Conservation (phyloP, 2,797 vertebrate species). For the Parotocinclus haroldoi region DNA sequence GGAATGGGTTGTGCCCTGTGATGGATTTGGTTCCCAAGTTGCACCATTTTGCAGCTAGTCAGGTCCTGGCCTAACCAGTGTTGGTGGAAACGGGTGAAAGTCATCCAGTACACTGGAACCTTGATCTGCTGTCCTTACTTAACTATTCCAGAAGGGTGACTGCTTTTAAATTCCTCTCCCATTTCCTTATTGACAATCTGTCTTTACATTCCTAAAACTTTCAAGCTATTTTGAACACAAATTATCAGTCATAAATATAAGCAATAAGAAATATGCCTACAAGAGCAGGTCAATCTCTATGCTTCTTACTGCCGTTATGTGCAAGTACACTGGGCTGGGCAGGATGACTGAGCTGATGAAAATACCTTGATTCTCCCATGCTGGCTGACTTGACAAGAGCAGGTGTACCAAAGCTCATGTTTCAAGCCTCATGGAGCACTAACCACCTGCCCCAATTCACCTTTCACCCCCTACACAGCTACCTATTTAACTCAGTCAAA, state of each 20-base stretch:
- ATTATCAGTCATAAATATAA: constrained; percentile 4
- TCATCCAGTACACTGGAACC: too few species aligned
- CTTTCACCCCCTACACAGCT: constrained; percentile 22
- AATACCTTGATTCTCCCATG: constrained; percentile 66
- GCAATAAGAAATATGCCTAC: constrained; percentile 22
- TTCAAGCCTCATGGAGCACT: constrained; percentile 56
- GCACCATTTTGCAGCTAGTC: too few species aligned
- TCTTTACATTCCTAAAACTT: not conserved
- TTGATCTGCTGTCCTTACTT: too few species aligned
- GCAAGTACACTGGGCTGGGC: constrained; percentile 46
- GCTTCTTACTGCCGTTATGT: constrained; percentile 61
- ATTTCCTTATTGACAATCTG: not conserved
- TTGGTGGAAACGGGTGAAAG: too few species aligned
- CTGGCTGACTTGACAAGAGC: constrained; percentile 65
- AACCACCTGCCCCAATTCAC: constrained; percentile 52
- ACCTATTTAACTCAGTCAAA: constrained; percentile 34
- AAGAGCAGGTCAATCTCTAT: constrained; percentile 50
- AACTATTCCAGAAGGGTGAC: too few species aligned
- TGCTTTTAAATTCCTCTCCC: not conserved
- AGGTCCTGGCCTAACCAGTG: too few species aligned
- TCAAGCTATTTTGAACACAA: not conserved
- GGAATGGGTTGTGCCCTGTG: too few species aligned
- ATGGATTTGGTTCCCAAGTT: too few species aligned
- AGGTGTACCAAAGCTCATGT: constrained; percentile 76
- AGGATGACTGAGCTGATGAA: constrained; percentile 61